Conservation (phyloP, 1,140 invertebrate genomes). For the Trichonephila inaurata region DNA sequence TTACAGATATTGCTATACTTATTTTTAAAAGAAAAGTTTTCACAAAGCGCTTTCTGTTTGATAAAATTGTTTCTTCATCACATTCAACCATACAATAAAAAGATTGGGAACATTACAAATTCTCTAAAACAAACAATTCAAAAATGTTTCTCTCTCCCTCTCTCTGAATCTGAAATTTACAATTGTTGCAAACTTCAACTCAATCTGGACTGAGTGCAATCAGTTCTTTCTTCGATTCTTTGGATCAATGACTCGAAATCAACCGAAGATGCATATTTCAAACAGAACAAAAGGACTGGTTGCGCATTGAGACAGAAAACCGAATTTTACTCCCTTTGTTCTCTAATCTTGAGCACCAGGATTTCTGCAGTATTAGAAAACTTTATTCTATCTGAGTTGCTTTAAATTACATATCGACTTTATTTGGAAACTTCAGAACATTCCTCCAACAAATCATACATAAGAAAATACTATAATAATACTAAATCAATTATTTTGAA, state of each 20-base stretch:
- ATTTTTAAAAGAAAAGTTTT: no score
- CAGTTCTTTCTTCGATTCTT: constrained; percentile 49
- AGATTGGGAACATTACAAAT: background rate
- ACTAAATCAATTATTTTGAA: no score
- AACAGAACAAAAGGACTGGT: constrained; percentile 27
- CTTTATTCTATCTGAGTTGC: constrained; percentile 1
- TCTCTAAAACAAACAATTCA: constrained; percentile 31
- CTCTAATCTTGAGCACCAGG: background rate
- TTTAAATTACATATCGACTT: background rate
- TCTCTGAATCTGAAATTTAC: background rate
- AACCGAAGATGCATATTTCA: constrained; percentile 55
- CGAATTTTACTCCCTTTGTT: background rate
- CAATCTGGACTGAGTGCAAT: constrained; percentile 23
- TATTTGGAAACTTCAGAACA: background rate
- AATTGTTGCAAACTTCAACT: background rate
- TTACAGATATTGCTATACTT: no score
- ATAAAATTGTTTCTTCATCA: background rate
- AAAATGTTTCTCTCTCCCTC: background rate
- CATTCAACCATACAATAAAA: background rate
- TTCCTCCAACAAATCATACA: background rate
- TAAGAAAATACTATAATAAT: background rate
- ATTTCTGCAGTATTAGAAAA: background rate
- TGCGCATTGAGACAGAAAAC: constrained; percentile 35
- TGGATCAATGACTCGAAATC: constrained; percentile 52
- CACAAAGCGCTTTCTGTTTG: no score